Base-by-base conservation (phyloP, 1,140 invertebrate genomes). In the Bombus consobrinus region DNA sequence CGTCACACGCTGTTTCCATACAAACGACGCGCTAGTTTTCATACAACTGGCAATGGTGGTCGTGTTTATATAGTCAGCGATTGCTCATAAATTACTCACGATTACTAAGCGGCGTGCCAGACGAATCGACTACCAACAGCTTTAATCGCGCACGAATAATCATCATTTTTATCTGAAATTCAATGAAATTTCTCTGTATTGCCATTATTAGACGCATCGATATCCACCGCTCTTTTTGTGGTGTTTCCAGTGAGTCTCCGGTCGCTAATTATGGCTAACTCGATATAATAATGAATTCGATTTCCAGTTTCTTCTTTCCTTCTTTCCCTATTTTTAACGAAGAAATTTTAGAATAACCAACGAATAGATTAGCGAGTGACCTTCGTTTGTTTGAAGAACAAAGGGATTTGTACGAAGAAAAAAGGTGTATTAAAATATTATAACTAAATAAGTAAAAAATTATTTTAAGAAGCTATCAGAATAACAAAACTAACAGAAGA, bases 81-180 rank as follows among this genome's bases (percentile, higher is more conserved):
- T 81, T 37, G 43, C 18, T 15, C 64, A 75, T 86, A 89, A 88
- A 89, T 88, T 89, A 86, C 79, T 89, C 78, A 78, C 85, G 37
- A 89, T 89, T 85, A 88, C n/a, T 78, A 39, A 84, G 73, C 41
- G 12, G 47, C 32, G 47, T 75, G 37, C 79, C 57, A 41, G 39
- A 3, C 34, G 74, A 83, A 83, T 78, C 73, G 81, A 34, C 43
- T 53, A 57, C 62, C 41, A 15, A 15, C 43, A 15, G 59, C 81
- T 83, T 83, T 83, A 75, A 68, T 53, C 75, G 82, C 66, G 37
- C 28, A 15, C 53, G 32, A 84, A 78, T 84, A 71, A 83, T 83
- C 47, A 47, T 75, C 53, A 71, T 84, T 84, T 84, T 84, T 84
- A 84, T 71, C 39, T 64, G 37, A 53, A 59, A 84, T 84, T 78